A percentile compares a stretch with the other conserved stretches of the same genome.
Conservation (phyloP, 2,888 invertebrate species). For the Odontocolon sp. region DNA sequence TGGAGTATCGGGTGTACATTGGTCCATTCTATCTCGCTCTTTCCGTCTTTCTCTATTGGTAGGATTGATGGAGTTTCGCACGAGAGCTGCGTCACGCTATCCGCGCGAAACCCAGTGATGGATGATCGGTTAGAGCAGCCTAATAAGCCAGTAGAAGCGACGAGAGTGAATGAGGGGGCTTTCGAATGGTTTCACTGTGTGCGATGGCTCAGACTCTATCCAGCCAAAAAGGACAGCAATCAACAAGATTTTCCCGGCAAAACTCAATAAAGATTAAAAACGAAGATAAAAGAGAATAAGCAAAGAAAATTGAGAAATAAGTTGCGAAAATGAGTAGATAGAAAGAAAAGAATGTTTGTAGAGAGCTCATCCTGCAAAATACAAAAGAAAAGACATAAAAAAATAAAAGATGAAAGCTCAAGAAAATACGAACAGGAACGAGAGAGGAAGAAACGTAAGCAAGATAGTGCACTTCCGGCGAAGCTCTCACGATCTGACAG, state of each 20-base stretch:
- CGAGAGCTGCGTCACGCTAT: slow-evolving; percentile 34
- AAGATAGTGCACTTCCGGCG: slow-evolving; percentile 24
- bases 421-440: slow-evolving; percentile 8
- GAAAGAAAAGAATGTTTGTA: not conserved
- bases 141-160: slow-evolving; percentile 15
- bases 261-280: slow-evolving; percentile 29
- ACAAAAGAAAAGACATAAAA: not conserved
- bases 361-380: not conserved
- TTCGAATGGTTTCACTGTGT: slow-evolving; percentile 16
- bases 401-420: slow-evolving; percentile 7
- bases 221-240: not conserved
- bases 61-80: slow-evolving; percentile 38
- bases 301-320: not conserved
- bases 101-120: slow-evolving; percentile 37
- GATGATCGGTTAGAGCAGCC: slow-evolving; percentile 18
- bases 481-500: slow-evolving; percentile 21
- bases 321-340: no score
- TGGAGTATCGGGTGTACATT: not conserved
- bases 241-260: not conserved
- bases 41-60: slow-evolving; percentile 5
- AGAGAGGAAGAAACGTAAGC: not conserved
- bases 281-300: no score
- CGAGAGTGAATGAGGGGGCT: slow-evolving; percentile 4
- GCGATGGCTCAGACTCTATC: slow-evolving; percentile 5
- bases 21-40: slow-evolving; percentile 18